Evolutionary conservation across 2,888 invertebrate species (phyloP).

Genomic region (Maniola hyperantus): DNA sequence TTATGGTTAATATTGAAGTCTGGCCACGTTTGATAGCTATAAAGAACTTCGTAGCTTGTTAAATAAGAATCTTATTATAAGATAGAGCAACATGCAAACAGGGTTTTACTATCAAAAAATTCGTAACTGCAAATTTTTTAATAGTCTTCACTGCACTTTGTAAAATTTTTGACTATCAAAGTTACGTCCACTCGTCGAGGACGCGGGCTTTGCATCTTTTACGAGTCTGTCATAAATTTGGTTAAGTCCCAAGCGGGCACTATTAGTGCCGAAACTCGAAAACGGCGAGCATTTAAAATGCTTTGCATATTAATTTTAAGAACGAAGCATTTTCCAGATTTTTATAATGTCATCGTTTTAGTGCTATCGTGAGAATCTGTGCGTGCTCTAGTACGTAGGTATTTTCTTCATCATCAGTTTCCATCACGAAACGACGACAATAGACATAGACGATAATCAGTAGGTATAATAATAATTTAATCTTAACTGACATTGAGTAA

Average conservation of each 20-base stretch:
- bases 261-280: constrained; percentile 27
- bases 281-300: constrained; percentile 20
- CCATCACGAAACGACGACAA: too few species aligned
- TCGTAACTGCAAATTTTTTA: constrained; percentile 11
- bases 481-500: too few species aligned
- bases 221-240: constrained; percentile 31
- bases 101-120: not conserved
- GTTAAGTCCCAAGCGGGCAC: constrained; percentile 25
- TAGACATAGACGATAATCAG: too few species aligned
- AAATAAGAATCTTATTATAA: too few species aligned
- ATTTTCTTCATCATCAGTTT: not conserved
- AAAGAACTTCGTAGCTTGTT: too few species aligned
- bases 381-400: not conserved
- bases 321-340: constrained; percentile 6
- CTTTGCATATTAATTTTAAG: constrained; percentile 19
- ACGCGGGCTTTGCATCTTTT: constrained; percentile 29
- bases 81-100: constrained; percentile 3
- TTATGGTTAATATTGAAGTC: too few species aligned
- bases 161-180: constrained; percentile 36
- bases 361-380: not conserved
- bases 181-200: constrained; percentile 27
- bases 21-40: too few species aligned
- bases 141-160: constrained; percentile 11
- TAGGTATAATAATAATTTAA: too few species aligned
- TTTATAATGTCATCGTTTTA: constrained; percentile 6